Evolutionary conservation across 2,888 invertebrate species (phyloP), one percentile per base, ranked within the genome.

Genomic region (Scrobipalpa atriplicella): DNA sequence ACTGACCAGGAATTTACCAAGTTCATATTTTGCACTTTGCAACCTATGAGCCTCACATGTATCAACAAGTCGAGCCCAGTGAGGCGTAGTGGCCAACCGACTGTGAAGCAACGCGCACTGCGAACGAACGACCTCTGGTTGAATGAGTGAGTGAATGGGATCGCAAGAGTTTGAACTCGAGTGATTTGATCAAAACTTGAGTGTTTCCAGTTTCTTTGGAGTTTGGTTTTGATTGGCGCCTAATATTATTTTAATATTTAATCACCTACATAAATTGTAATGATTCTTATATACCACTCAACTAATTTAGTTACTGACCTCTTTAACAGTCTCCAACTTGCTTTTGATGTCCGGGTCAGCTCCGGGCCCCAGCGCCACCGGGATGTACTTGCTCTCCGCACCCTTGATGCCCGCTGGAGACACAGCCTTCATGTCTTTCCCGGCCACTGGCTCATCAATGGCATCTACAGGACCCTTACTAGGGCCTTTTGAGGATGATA

Each of bases 321-420:
- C 96, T 95, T 96, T 97, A 62, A 99, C 95, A 94, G 96, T 97
- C 72, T 96, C 95, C 76, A 98, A 94, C 75, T 96, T 95, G 73
- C 95, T 94, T 78, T 95, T 95, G 29, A 95, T 92, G 36, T 94
- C 93, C 65, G 94, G 83, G 81, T 97, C 97, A 75, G 95, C 95
- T 58, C 95, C 95, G n/a, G 95, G 94, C 62, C 88, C 91, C 63
- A 94, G 86, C 52, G 94, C 89, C 9, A 95, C 95, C 63, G 86
- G 83, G 36, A 84, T 83, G 80, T 87, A 93, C 72, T 85, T 86
- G 70, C 74, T 78, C 21, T 85, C 82, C 0, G 87, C 84, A 29
- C 78, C 78, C 69, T 85, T 88, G 0, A 72, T 75, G 1, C 80
- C 86, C 3, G 83, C 75, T 0, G 89, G 86, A 0, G 89, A 89